A percentile compares a stretch with the other conserved stretches of the same genome.
Conservation (phyloP, 1,140 invertebrate genomes). For the Eumaeus atala region DNA sequence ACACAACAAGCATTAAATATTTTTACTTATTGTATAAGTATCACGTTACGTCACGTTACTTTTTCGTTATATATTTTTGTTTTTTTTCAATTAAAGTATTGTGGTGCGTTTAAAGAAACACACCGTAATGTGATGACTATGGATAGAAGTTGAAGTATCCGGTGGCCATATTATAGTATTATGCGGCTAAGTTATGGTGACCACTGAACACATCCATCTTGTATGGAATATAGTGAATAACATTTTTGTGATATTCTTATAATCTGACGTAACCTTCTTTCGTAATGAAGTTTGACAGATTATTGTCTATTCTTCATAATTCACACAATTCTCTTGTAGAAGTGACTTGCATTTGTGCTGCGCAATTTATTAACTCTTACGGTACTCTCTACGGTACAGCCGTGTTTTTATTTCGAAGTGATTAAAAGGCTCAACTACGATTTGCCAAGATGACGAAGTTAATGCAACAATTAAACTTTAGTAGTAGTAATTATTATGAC, state of each 20-base stretch:
- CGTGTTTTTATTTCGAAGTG: constrained; percentile 58
- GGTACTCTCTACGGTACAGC: constrained; percentile 39
- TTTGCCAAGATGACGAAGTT: constrained; percentile 68
- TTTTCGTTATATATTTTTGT: no score
- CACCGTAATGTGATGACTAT: constrained; percentile 28
- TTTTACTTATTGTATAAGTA: no score
- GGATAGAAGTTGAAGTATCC: constrained; percentile 27
- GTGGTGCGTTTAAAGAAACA: constrained; percentile 34
- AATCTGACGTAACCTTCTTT: background rate
- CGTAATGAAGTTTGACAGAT: constrained; percentile 3
- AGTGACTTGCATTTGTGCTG: constrained; percentile 31
- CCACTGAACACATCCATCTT: constrained; percentile 16
- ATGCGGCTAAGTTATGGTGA: constrained; percentile 37
- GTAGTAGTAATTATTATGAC: constrained; percentile 67
- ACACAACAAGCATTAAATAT: no score
- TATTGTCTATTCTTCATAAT: constrained; percentile 4
- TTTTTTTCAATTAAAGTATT: no score
- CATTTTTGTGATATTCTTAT: constrained; percentile 1
- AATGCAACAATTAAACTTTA: constrained; percentile 70
- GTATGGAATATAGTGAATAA: constrained; percentile 26
- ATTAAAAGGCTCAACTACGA: constrained; percentile 63
- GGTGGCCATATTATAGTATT: constrained; percentile 52
- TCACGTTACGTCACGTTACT: no score
- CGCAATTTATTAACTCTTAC: constrained; percentile 35
- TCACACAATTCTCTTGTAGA: constrained; percentile 10